Evolutionary conservation across 2,888 invertebrate species (phyloP).

Genomic region (Conops quadrifasciatus): DNA sequence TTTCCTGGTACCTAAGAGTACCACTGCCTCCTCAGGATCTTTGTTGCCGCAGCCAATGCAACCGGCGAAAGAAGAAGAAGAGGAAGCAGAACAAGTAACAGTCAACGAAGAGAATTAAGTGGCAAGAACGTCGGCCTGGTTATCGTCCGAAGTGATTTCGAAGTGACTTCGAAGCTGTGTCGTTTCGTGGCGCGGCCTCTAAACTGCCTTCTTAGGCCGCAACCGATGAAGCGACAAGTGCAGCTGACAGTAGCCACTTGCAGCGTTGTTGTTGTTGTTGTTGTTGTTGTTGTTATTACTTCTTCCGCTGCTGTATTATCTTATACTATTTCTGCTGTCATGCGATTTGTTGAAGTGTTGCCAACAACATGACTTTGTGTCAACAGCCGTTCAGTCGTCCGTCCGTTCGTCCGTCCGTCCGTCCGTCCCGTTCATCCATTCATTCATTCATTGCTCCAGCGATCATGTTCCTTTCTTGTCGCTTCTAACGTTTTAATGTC

Average conservation of each 20-base stretch:
- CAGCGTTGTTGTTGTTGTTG: constrained; percentile 53
- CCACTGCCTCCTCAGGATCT: too few relatives aligned
- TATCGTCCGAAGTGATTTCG: too few relatives aligned
- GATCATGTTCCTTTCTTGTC: constrained; percentile 54
- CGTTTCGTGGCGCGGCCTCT: too few relatives aligned
- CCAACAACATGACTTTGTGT: constrained; percentile 61
- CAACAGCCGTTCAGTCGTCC: constrained; percentile 49
- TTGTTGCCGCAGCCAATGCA: too few relatives aligned
- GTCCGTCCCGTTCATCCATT: too few relatives aligned
- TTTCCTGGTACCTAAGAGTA: too few relatives aligned
- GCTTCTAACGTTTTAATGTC: constrained; percentile 57
- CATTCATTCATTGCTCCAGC: background rate
- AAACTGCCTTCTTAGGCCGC: constrained; percentile 57
- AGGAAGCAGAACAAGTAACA: too few relatives aligned
- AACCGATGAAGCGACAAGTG: constrained; percentile 59
- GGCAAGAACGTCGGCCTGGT: too few relatives aligned
- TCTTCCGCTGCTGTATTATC: constrained; percentile 34
- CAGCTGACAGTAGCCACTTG: constrained; percentile 47
- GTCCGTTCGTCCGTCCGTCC: background rate
- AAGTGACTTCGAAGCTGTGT: too few relatives aligned
- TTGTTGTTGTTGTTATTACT: constrained; percentile 52
- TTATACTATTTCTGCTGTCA: constrained; percentile 42
- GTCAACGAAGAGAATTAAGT: too few relatives aligned
- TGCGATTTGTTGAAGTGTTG: constrained; percentile 55
- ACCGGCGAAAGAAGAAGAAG: too few relatives aligned